A percentile compares a stretch with the other conserved stretches of the same genome.
Evolutionary conservation across 2,888 invertebrate species (phyloP).

Genomic region (Hirtodrosophila duncani): DNA sequence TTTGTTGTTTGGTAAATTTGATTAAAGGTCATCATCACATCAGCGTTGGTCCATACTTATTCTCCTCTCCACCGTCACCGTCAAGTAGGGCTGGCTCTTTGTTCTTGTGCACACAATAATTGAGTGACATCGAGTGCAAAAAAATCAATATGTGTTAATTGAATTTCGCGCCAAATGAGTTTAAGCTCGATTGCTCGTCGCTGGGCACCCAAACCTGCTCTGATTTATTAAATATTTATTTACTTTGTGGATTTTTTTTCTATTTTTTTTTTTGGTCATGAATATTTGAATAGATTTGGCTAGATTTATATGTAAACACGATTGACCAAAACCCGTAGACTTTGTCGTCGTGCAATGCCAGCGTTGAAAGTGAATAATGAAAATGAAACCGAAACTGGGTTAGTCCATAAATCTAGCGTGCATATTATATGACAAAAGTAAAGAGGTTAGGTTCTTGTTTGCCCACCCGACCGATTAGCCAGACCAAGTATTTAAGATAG

Average conservation of each 20-base stretch:
- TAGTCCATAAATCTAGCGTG: no score
- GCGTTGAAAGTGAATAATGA: no score
- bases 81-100: slow-evolving; percentile 15
- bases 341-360: no score
- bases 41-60: not conserved
- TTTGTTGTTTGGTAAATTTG: no score
- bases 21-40: no score
- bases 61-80: slow-evolving; percentile 1
- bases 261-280: slow-evolving; percentile 14
- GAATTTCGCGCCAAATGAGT: slow-evolving; percentile 45
- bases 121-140: slow-evolving; percentile 34
- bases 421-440: slow-evolving; percentile 26
- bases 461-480: slow-evolving; percentile 11
- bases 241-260: slow-evolving; percentile 3
- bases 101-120: slow-evolving; percentile 27
- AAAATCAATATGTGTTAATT: slow-evolving; percentile 63
- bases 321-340: slow-evolving; percentile 11
- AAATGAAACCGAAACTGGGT: slow-evolving; percentile 22
- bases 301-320: slow-evolving; percentile 12
- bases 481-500: slow-evolving; percentile 22
- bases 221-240: slow-evolving; percentile 13
- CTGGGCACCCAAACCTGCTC: slow-evolving; percentile 7
- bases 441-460: slow-evolving; percentile 37
- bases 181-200: no score
- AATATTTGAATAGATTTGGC: slow-evolving; percentile 16